Conservation (phyloP, 2,113 vertebrate species). For the Forbesichthys papilliferus region DNA sequence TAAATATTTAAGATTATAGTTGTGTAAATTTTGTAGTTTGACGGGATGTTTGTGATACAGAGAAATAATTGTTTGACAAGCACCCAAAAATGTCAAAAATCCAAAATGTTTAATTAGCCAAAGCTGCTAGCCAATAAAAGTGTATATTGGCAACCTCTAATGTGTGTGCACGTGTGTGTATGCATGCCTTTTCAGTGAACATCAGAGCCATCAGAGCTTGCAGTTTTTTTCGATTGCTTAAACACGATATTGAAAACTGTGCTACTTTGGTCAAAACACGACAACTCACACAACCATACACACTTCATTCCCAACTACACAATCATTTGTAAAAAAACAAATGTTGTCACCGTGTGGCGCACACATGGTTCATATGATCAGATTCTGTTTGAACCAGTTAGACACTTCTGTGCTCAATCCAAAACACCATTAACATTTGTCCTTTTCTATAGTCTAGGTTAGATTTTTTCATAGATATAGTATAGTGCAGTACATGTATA, state of each 20-base stretch:
- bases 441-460: too few relatives aligned
- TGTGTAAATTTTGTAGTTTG: constrained; percentile 8
- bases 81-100: constrained; percentile 26
- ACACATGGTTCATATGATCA: too few relatives aligned
- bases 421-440: too few relatives aligned
- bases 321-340: too few relatives aligned
- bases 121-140: constrained; percentile 27
- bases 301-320: too few relatives aligned
- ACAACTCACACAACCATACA: too few relatives aligned
- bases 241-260: not conserved
- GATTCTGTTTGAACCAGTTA: too few relatives aligned
- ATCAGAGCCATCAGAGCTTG: constrained; percentile 17
- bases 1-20: constrained; percentile 12
- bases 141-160: constrained; percentile 6
- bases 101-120: constrained; percentile 26
- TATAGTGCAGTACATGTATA: too few relatives aligned
- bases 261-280: not conserved
- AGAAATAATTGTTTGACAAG: constrained; percentile 9
- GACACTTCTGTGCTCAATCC: too few relatives aligned
- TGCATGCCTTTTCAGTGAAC: not conserved
- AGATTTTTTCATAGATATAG: too few relatives aligned
- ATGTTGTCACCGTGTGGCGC: too few relatives aligned
- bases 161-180: constrained; percentile 3
- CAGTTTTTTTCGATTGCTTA: too few relatives aligned
- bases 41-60: constrained; percentile 10